phyloP scores from a whole-genome alignment of 2,797 vertebrate species.

The Pangasius mekongensis region DNA sequence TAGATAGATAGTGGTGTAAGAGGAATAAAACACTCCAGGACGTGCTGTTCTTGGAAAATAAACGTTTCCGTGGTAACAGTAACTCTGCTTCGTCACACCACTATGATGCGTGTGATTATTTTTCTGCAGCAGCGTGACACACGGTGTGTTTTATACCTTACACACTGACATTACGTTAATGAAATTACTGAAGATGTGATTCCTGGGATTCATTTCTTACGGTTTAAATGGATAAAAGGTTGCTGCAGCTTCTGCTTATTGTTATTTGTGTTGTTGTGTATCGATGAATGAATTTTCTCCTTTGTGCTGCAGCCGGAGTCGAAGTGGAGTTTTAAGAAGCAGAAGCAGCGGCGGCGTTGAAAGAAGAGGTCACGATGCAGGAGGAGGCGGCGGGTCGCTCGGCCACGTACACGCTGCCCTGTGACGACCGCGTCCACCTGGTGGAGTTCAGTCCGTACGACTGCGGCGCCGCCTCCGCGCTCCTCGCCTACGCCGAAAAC shows the following conservation, averaged over 20 bases:
- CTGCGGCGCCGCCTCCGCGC: constrained; percentile 80
- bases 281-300: neutral
- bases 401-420: constrained; percentile 86
- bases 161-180: neutral
- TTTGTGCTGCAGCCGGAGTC: neutral
- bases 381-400: constrained; percentile 77
- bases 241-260: neutral
- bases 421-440: constrained; percentile 92
- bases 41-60: too few species aligned
- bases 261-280: too few species aligned
- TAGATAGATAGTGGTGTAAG: too few species aligned
- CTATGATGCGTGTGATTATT: too few species aligned
- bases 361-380: constrained; percentile 73
- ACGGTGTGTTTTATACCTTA: neutral
- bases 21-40: too few species aligned
- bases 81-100: too few species aligned
- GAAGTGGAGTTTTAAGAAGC: neutral
- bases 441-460: constrained; percentile 94
- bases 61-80: too few species aligned
- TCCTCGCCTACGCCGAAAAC: constrained; percentile 91
- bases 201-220: neutral
- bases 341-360: constrained; percentile 4
- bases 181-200: neutral
- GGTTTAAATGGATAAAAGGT: too few species aligned
- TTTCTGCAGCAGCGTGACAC: too few species aligned